Percentiles rank a stretch among this genome's conserved stretches.
Conservation (phyloP, 2,888 invertebrate genomes). For the Lordiphosa andalusiaca region DNA sequence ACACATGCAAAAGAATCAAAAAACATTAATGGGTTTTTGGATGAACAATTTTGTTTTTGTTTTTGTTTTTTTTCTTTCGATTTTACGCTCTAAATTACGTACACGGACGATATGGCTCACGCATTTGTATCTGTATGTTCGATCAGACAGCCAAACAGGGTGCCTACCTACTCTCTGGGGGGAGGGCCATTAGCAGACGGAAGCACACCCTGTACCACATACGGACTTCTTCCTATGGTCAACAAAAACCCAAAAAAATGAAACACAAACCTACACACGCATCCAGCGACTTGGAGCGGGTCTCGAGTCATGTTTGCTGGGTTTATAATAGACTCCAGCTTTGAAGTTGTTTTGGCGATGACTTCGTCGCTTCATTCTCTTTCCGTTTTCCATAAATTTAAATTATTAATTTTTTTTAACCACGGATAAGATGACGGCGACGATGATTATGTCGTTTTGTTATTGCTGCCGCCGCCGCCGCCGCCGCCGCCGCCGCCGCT, state of each 20-base stretch:
- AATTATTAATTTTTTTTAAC: conserved; percentile 78
- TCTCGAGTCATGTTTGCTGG: conserved; percentile 50
- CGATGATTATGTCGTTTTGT: conserved; percentile 77
- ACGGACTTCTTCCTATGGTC: conserved; percentile 33
- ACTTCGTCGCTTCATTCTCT: conserved; percentile 77
- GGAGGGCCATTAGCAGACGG: not conserved
- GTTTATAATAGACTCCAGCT: conserved; percentile 70
- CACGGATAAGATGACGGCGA: conserved; percentile 74
- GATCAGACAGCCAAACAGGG: conserved; percentile 46
- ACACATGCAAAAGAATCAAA: conserved; percentile 33
- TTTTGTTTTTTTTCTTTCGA: too few relatives aligned
- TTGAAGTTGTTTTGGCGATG: conserved; percentile 72
- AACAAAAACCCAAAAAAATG: conserved; percentile 5
- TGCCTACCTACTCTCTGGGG: conserved; percentile 8
- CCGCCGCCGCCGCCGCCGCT: not conserved
- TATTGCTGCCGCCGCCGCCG: conserved; percentile 57
- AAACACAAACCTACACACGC: conserved; percentile 23
- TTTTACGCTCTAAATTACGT: conserved; percentile 72
- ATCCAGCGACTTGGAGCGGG: conserved; percentile 30
- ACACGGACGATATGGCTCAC: too few relatives aligned
- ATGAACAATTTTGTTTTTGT: conserved; percentile 67
- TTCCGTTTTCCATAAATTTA: conserved; percentile 79
- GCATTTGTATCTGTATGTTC: conserved; percentile 37
- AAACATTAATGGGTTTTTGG: conserved; percentile 56
- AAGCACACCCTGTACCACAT: not conserved